Evolutionary conservation across 2,113 vertebrate species (phyloP).

Genomic region (Sinocyclocheilus rhinocerous): DNA sequence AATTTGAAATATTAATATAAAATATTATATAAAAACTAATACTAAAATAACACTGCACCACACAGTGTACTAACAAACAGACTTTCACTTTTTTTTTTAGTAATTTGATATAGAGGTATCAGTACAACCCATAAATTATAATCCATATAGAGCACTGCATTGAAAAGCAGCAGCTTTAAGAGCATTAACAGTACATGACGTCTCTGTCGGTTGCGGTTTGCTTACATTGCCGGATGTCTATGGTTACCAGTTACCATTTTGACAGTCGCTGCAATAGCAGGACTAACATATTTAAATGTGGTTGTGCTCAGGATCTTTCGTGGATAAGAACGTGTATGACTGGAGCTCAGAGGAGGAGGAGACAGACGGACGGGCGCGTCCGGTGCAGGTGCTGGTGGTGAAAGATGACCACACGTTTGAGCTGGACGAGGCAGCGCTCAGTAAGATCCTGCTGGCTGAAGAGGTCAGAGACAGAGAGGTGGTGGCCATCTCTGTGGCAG

Average conservation of each 20-base stretch:
- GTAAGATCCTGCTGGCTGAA: conserved; percentile 89
- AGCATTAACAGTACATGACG: not conserved
- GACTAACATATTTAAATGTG: not conserved
- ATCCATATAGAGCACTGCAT: not conserved
- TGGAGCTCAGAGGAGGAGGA: conserved; percentile 98
- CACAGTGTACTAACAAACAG: not conserved
- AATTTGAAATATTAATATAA: not conserved
- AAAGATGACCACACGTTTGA: conserved; percentile 98
- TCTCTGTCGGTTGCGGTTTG: not conserved
- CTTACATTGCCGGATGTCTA: not conserved
- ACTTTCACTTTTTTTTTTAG: not conserved
- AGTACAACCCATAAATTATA: not conserved
- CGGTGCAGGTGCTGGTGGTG: conserved; percentile 93
- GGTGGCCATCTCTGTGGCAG: conserved; percentile 93
- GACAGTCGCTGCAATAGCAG: not conserved
- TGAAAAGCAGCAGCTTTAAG: conserved; percentile 2
- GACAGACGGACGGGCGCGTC: conserved; percentile 85
- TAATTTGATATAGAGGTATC: not conserved
- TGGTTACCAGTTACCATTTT: no score
- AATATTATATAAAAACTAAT: not conserved
- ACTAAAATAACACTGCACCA: not conserved
- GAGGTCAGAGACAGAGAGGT: conserved; percentile 92
- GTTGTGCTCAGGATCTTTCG: conserved; percentile 76
- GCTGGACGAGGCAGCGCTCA: conserved; percentile 90
- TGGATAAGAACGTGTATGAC: conserved; percentile 85